Percentiles rank a stretch among this genome's conserved stretches.
These are phyloP conservation scores for Sycophila sp. DNA, from an alignment of 1,140 invertebrate genomes.

Conservation along the genomic window DNA sequence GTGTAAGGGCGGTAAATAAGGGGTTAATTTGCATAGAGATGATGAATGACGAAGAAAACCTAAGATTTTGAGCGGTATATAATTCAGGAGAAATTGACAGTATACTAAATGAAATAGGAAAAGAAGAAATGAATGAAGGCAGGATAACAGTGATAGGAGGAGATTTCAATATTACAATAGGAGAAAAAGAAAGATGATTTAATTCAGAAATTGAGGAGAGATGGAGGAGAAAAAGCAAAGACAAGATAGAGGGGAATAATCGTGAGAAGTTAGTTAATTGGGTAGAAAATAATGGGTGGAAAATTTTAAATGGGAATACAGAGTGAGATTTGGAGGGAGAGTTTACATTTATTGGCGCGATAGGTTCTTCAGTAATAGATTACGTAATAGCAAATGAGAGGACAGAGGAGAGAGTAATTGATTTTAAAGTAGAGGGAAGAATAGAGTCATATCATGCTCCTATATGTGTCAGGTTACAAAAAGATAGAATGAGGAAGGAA, in stretches of 20 bases:
- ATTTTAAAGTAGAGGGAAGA: background rate
- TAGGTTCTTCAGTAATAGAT: background rate
- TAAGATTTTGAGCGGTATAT: too few relatives aligned
- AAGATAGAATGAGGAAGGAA: background rate
- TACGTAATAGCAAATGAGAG: background rate
- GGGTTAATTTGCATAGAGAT: too few relatives aligned
- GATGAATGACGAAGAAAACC: too few relatives aligned
- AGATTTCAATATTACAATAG: slow-evolving; percentile 6
- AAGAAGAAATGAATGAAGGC: background rate
- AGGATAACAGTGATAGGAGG: background rate
- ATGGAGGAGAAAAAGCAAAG: background rate
- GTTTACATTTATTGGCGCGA: background rate
- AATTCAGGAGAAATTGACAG: too few relatives aligned
- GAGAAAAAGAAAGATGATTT: background rate
- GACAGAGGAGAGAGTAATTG: background rate
- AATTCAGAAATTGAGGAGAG: background rate
- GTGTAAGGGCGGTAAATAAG: too few relatives aligned
- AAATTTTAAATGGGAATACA: too few relatives aligned
- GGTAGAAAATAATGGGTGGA: too few relatives aligned
- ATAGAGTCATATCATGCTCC: background rate
- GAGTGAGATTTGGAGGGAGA: too few relatives aligned
- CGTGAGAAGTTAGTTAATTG: background rate
- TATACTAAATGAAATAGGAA: too few relatives aligned
- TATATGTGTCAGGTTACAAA: background rate
- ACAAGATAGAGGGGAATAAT: background rate